Percentiles rank a stretch among this genome's conserved stretches.
Conservation (phyloP, 2,797 vertebrate species). For the Sibirionetta formosa region DNA sequence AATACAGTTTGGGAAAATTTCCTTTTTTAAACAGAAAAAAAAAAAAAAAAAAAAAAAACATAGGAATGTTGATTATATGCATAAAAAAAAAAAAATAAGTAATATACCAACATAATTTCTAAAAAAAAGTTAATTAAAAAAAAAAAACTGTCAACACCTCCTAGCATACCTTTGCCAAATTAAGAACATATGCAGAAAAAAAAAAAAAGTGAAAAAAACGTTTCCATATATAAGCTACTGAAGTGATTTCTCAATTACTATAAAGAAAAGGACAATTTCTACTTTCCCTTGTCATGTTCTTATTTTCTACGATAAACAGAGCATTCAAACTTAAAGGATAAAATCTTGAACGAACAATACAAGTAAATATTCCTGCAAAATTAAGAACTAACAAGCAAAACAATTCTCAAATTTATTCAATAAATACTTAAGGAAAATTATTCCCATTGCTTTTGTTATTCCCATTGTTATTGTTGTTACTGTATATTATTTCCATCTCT, state of each 20-base stretch:
- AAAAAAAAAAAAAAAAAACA: background rate
- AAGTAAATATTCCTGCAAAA: background rate
- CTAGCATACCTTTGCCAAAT: background rate
- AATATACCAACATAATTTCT: background rate
- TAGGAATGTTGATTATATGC: accelerated
- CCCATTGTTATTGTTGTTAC: background rate
- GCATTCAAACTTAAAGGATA: background rate
- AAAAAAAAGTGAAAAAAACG: background rate
- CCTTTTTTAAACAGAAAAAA: background rate
- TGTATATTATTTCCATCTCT: background rate
- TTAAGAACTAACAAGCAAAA: background rate
- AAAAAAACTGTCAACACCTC: background rate
- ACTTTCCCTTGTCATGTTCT: accelerated
- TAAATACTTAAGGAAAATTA: background rate
- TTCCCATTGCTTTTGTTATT: background rate
- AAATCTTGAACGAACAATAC: background rate
- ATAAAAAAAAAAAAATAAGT: background rate
- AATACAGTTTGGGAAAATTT: background rate
- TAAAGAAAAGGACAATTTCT: background rate
- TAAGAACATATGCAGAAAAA: background rate
- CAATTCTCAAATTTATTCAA: background rate
- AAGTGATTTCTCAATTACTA: background rate
- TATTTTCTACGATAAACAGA: background rate
- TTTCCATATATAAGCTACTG: background rate
- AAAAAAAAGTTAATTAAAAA: background rate